Evolutionary conservation across 2,888 invertebrate genomes (phyloP).

Genomic region (Pollenia angustigena): DNA sequence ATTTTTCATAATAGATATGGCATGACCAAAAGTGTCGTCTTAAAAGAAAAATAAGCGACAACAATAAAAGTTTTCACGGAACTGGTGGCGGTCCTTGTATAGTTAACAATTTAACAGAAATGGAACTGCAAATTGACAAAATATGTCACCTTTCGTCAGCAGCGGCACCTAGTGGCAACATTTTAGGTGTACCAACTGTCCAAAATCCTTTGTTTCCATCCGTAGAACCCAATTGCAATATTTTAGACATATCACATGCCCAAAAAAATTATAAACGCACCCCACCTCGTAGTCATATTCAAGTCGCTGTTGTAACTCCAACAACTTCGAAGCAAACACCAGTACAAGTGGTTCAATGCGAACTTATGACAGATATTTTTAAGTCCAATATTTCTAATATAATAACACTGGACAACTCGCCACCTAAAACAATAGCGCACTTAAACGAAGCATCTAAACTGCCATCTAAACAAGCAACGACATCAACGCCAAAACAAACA

Average conservation of each 20-base stretch:
- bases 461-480: too few species aligned
- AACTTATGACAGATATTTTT: background rate
- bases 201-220: background rate
- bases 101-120: too few species aligned
- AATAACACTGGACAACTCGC: background rate
- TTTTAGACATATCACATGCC: too few species aligned
- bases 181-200: background rate
- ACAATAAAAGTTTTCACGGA: constrained; percentile 34
- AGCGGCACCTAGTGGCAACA: background rate
- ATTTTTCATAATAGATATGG: constrained; percentile 21
- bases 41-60: constrained; percentile 28
- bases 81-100: constrained; percentile 17
- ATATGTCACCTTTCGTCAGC: constrained; percentile 30
- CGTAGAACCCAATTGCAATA: too few species aligned
- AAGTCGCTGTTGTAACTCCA: constrained; percentile 28
- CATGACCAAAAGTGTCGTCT: constrained; percentile 29
- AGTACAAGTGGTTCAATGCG: background rate
- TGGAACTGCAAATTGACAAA: constrained; percentile 2
- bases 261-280: background rate
- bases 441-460: too few species aligned
- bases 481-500: too few species aligned
- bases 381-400: background rate
- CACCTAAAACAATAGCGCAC: background rate
- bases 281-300: background rate
- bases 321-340: background rate